Percentiles rank a stretch among this genome's conserved stretches.
These are phyloP conservation scores for Dryobota labecula DNA, from an alignment of 2,888 invertebrate species.

Conservation along the genomic window DNA sequence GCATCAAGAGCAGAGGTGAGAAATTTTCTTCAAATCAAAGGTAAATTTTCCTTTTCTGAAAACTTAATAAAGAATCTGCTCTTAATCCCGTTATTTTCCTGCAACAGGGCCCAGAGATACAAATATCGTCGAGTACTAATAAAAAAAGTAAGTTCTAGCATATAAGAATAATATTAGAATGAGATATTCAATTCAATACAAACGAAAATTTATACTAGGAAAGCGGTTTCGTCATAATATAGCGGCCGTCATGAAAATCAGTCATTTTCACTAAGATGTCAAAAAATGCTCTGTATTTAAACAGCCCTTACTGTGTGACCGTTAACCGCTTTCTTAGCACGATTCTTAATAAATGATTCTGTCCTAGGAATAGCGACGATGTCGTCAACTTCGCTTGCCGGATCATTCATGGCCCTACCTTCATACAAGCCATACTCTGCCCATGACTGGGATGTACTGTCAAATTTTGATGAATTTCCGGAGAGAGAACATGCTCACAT, in stretches of 20 bases:
- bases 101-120: slow-evolving; percentile 33
- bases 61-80: neutral
- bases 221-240: neutral
- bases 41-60: neutral
- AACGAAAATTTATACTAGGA: neutral
- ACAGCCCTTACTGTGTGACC: neutral
- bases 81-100: neutral
- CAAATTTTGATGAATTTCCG: slow-evolving; percentile 58
- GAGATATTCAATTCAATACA: neutral
- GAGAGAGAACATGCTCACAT: slow-evolving; percentile 65
- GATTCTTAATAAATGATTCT: neutral
- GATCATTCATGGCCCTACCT: slow-evolving; percentile 72
- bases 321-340: too few species aligned
- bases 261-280: neutral
- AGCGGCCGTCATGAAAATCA: neutral
- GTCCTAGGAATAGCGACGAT: slow-evolving; percentile 65
- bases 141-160: slow-evolving; percentile 49
- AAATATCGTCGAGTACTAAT: slow-evolving; percentile 17
- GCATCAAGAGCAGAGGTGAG: slow-evolving; percentile 25
- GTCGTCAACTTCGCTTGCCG: slow-evolving; percentile 77
- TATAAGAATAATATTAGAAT: neutral
- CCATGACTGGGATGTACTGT: slow-evolving; percentile 52
- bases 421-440: slow-evolving; percentile 70
- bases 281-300: neutral
- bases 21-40: neutral